Conservation (phyloP, 2,888 invertebrate genomes). For the Caenorhabditis auriculariae region DNA sequence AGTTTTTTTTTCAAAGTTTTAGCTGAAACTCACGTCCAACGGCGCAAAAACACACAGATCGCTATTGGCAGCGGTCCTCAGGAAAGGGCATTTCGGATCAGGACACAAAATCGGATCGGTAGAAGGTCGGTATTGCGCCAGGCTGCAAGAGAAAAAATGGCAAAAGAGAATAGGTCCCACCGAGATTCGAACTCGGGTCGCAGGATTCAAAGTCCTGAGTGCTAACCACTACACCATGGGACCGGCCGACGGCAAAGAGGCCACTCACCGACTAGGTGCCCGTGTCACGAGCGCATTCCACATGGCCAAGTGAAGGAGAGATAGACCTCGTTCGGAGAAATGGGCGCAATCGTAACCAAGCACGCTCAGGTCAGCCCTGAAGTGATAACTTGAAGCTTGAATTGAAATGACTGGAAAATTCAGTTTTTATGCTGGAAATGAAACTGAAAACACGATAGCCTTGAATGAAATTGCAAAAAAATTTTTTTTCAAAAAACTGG, state of each 20-base stretch:
- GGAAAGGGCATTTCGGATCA: conserved; percentile 45
- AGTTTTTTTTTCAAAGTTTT: too few species aligned
- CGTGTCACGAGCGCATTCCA: conserved; percentile 42
- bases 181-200: conserved; percentile 35
- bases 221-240: conserved; percentile 22
- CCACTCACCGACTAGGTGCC: conserved; percentile 2
- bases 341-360: conserved; percentile 51
- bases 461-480: background rate
- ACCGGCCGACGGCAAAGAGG: background rate
- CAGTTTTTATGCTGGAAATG: background rate
- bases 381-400: too few species aligned
- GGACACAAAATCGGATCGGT: conserved; percentile 31
- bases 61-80: conserved; percentile 39
- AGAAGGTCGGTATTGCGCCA: conserved; percentile 26
- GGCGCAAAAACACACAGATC: conserved; percentile 46
- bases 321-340: conserved; percentile 45
- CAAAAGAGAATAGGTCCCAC: background rate
- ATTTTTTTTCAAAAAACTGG: background rate
- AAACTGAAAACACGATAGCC: background rate
- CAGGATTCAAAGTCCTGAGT: conserved; percentile 34
- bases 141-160: conserved; percentile 4
- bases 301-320: conserved; percentile 35
- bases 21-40: too few species aligned
- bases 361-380: conserved; percentile 37
- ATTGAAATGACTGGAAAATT: too few species aligned